Base-by-base conservation (phyloP, 2,113 vertebrate species). In the Peromyscus californicus region DNA sequence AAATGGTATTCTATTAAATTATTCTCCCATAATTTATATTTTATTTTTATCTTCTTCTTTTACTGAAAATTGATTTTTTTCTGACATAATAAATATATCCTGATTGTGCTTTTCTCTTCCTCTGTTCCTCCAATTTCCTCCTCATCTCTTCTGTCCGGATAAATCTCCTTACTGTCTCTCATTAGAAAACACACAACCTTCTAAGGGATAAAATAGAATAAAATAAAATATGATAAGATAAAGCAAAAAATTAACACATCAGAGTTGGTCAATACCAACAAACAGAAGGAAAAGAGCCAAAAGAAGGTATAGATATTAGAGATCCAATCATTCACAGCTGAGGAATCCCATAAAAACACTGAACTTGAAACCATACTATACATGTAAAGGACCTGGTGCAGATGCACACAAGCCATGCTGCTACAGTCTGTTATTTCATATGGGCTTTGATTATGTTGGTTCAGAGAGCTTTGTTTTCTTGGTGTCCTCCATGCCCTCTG, bases 1-100 rank as follows among this genome's bases (percentile, higher is more conserved):
- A 98, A 93, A 97, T 79, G 26, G 9, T 29, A 79, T 79, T 33
- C 15, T 13, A 59, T n/a, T 59, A 67, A 70, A 17, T 7, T 83
- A 12, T 26, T 39, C 36, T 13, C 36, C 54, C 54, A 83, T 83
- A 61, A 61, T 82, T 83, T 61, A 21, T 83, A 61, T 59, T 59
- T 82, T n/a, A n/a, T 24, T 82, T 26, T 51, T 51, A 39, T 83
- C 11, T 61, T 83, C 59, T 39, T 5, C 54, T n/a, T 26, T 61
- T 26, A 83, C 12, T 61, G 11, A 61, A 80, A 80, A 61, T 7
- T n/a, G 39, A 21, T 24, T 39, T 59, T n/a, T 79, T 83, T n/a
- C 22, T n/a, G 21, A 59, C 31, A 24, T n/a, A 83, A 13, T 83
- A 39, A 83, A 13, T 83, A 39, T 26, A 59, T 59, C 21, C 80